Evolutionary conservation across 2,113 vertebrate species (phyloP).

Genomic region (Chlamydotis undulata): DNA sequence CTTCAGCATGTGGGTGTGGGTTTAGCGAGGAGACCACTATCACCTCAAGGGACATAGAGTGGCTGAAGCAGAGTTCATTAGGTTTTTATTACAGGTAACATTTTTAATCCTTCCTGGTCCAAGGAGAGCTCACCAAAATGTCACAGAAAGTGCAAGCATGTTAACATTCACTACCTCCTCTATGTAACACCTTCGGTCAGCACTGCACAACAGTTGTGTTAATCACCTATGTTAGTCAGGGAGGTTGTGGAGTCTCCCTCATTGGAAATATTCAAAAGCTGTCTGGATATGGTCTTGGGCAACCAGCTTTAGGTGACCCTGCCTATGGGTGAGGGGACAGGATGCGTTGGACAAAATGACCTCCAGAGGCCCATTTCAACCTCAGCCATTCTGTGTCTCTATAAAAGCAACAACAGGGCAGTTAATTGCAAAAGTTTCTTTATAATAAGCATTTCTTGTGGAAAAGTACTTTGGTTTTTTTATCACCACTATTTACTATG

Average conservation of each 20-base stretch:
- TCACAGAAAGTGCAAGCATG: background rate
- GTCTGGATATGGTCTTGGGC: too few relatives aligned
- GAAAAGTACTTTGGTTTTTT: background rate
- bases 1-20: rapidly evolving
- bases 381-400: background rate
- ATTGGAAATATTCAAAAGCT: background rate
- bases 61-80: background rate
- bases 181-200: background rate
- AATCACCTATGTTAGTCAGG: background rate
- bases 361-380: background rate
- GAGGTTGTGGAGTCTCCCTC: background rate
- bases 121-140: background rate
- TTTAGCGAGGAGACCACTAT: background rate
- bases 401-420: background rate
- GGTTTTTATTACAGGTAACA: background rate
- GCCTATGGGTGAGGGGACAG: rapidly evolving
- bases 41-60: background rate
- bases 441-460: background rate
- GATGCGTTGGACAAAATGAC: background rate
- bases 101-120: background rate
- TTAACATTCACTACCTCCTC: background rate
- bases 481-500: background rate
- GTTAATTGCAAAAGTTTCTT: background rate
- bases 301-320: background rate
- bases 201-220: background rate